phyloP scores from a whole-genome alignment of 2,113 vertebrate genomes.

The Forbesichthys papilliferus region DNA sequence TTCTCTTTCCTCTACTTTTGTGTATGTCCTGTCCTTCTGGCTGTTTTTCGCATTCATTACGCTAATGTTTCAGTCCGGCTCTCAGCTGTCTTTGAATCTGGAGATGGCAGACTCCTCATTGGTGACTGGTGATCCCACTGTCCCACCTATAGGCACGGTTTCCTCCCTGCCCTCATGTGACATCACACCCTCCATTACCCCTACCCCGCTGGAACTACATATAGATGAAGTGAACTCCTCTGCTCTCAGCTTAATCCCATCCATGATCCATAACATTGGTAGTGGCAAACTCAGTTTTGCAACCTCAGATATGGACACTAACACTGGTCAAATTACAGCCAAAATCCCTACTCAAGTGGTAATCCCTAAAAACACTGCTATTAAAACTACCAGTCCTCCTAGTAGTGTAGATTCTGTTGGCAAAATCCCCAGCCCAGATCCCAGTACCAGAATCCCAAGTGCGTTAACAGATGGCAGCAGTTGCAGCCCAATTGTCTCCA shows the following conservation, averaged over 20 bases:
- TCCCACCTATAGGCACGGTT: slow-evolving; percentile 26
- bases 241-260: slow-evolving; percentile 35
- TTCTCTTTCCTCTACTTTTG: slow-evolving; percentile 49
- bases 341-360: slow-evolving; percentile 10
- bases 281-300: slow-evolving; percentile 29
- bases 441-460: slow-evolving; percentile 16
- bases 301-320: slow-evolving; percentile 22
- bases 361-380: background rate
- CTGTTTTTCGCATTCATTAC: slow-evolving; percentile 11
- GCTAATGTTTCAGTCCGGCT: slow-evolving; percentile 79
- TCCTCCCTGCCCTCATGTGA: slow-evolving; percentile 29
- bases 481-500: slow-evolving; percentile 41
- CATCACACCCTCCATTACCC: slow-evolving; percentile 22
- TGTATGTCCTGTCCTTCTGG: slow-evolving; percentile 53
- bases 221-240: slow-evolving; percentile 66
- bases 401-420: background rate
- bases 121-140: slow-evolving; percentile 12
- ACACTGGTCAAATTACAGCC: slow-evolving; percentile 9
- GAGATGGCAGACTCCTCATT: slow-evolving; percentile 57
- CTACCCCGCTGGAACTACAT: slow-evolving; percentile 57
- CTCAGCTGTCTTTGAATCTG: slow-evolving; percentile 77
- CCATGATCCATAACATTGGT: slow-evolving; percentile 38
- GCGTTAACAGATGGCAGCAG: slow-evolving; percentile 11
- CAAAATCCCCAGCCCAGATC: slow-evolving; percentile 12
- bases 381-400: slow-evolving; percentile 17